Evolutionary conservation across 2,888 invertebrate species (phyloP), one percentile per base, ranked within the genome.

Genomic region (Ichneumoninae sp.): DNA sequence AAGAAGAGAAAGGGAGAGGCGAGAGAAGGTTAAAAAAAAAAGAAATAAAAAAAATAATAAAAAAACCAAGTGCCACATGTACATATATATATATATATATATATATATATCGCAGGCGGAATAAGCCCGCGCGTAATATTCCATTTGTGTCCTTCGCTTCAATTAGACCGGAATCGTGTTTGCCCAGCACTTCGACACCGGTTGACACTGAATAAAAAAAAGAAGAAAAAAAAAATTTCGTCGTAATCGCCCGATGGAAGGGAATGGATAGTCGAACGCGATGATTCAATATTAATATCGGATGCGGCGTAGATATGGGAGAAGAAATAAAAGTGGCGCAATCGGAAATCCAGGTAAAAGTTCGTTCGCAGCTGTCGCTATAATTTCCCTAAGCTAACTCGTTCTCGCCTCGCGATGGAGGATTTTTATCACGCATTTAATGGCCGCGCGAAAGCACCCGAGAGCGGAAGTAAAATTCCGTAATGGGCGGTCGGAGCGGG

Each of bases 101-200:
- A 70, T 13, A 40, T 65, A 47, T 52, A 8, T 66, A 54, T 2
- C 22, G 33, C 40, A 19, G 44, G 68, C 71, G 71, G n/a, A 83
- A 83, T 73, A 73, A 75, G 40, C 52, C 26, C 30, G 75, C 65
- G 52, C 40, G 69, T 81, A 74, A 84, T 81, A 84, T 65, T 52
- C 50, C 50, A 65, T 78, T 79, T 79, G 75, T 71, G 66, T 79
- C 52, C 40, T 54, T 66, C 33, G 52, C 30, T 78, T 82, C 75
- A 85, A 85, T 85, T 82, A 82, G 75, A 79, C 74, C 50, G 40
- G 50, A 54, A 22, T 63, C 54, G 74, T 82, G 71, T 85, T 85
- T 85, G 75, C 79, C 60, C 7, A 85, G 82, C 85, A 85, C 85
- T 85, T 36, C 78, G 82, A 82, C 44, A 30, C 40, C 50, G 63